These are phyloP conservation scores for Mirounga angustirostris DNA, from an alignment of 2,113 vertebrate species.

Conservation along the genomic window DNA sequence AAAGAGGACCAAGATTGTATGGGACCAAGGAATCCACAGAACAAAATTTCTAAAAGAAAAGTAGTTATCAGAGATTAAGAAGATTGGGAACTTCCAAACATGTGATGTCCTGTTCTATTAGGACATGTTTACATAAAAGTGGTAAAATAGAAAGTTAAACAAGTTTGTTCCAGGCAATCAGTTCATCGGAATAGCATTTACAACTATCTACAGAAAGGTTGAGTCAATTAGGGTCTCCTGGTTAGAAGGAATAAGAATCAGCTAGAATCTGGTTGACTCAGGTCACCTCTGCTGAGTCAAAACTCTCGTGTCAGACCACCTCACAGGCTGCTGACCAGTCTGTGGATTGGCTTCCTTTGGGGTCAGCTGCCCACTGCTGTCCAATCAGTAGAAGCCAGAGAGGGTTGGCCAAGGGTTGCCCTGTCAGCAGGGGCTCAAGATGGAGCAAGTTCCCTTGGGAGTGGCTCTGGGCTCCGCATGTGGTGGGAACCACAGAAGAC, in stretches of 20 bases:
- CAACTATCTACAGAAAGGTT: not conserved
- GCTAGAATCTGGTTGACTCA: slow-evolving; percentile 59
- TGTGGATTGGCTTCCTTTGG: not conserved
- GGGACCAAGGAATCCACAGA: not conserved
- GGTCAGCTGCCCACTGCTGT: not conserved
- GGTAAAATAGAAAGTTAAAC: slow-evolving; percentile 30
- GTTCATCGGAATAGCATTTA: not conserved
- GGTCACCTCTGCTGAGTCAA: slow-evolving; percentile 59
- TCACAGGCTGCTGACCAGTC: not conserved
- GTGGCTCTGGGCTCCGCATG: not conserved
- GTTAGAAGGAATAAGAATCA: slow-evolving; percentile 51
- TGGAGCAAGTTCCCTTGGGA: not conserved
- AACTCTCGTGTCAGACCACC: not conserved
- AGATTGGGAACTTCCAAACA: not conserved
- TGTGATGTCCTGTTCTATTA: slow-evolving; percentile 8
- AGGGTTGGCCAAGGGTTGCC: not conserved
- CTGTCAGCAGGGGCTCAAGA: not conserved
- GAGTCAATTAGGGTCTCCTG: slow-evolving; percentile 40
- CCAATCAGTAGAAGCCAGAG: not conserved
- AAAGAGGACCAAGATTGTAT: not conserved
- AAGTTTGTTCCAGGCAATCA: not conserved
- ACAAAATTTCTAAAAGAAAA: slow-evolving; percentile 27
- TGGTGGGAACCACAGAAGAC: not conserved
- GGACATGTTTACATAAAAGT: not conserved
- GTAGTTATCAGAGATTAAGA: not conserved